These are phyloP conservation scores for Pseudorasbora parva DNA, from an alignment of 2,113 vertebrate species.

Conservation along the genomic window DNA sequence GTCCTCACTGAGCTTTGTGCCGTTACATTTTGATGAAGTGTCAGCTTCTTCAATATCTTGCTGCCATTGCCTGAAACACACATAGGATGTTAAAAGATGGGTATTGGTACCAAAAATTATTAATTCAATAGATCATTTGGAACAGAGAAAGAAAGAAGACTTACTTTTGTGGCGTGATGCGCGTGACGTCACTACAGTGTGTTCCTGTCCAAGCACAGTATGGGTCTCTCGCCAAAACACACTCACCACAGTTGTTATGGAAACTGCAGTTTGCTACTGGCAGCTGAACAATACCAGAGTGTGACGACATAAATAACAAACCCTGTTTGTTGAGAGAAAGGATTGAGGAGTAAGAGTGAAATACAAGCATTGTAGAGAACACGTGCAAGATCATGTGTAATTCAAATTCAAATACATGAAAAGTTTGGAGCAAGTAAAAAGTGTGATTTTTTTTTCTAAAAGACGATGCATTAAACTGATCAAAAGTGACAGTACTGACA, in stretches of 20 bases:
- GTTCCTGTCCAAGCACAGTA: constrained; percentile 89
- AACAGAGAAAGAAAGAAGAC: constrained; percentile 29
- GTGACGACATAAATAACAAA: constrained; percentile 84
- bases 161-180: constrained; percentile 66
- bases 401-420: neutral
- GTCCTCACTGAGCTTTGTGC: constrained; percentile 59
- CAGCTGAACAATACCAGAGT: constrained; percentile 83
- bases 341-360: neutral
- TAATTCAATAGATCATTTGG: neutral
- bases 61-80: constrained; percentile 77
- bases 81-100: constrained; percentile 7
- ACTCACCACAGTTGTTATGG: constrained; percentile 92
- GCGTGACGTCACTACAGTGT: constrained; percentile 74
- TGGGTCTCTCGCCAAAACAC: constrained; percentile 91
- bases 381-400: neutral
- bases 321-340: constrained; percentile 73
- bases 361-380: neutral
- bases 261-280: constrained; percentile 91
- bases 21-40: constrained; percentile 70
- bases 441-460: neutral
- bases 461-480: neutral
- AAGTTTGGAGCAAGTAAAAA: neutral
- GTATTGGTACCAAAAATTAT: neutral
- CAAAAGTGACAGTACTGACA: neutral
- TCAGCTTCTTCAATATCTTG: constrained; percentile 86